phyloP scores from a whole-genome alignment of 2,888 invertebrate genomes.

The Petrolisthes cinctipes region DNA sequence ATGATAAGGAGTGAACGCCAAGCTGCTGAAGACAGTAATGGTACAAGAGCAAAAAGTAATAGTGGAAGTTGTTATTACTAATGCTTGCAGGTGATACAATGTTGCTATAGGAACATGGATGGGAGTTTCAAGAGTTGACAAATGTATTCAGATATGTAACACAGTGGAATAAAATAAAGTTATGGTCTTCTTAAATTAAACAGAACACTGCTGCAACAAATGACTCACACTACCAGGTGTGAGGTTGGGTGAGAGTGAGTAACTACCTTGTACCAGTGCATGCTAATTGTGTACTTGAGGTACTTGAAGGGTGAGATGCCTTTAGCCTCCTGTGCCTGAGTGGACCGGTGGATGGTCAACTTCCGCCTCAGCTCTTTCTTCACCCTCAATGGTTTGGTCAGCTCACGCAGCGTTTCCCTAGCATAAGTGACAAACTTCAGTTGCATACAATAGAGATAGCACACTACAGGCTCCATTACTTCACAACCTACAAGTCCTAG shows the following conservation, averaged over 20 bases:
- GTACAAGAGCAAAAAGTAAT: too few species aligned
- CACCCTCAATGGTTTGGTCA: conserved; percentile 79
- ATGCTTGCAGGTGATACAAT: too few species aligned
- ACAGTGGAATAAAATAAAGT: too few species aligned
- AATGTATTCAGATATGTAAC: too few species aligned
- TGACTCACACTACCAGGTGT: neutral
- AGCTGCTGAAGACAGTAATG: too few species aligned
- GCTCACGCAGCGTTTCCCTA: conserved; percentile 78
- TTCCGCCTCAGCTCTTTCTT: conserved; percentile 79
- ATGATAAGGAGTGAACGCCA: too few species aligned
- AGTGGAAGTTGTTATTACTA: too few species aligned
- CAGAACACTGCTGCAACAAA: neutral
- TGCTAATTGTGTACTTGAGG: conserved; percentile 75
- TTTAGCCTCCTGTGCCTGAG: conserved; percentile 32
- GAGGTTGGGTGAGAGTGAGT: neutral
- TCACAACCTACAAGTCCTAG: too few species aligned
- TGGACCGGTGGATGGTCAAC: conserved; percentile 70
- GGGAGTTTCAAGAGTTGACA: too few species aligned
- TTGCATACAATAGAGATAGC: too few species aligned
- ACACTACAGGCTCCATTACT: too few species aligned
- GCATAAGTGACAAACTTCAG: neutral
- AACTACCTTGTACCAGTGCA: conserved; percentile 75
- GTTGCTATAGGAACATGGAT: too few species aligned
- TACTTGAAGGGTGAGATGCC: conserved; percentile 74
- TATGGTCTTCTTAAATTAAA: neutral